phyloP scores from a whole-genome alignment of 2,888 invertebrate genomes.

The Cheilosia vernalis region DNA sequence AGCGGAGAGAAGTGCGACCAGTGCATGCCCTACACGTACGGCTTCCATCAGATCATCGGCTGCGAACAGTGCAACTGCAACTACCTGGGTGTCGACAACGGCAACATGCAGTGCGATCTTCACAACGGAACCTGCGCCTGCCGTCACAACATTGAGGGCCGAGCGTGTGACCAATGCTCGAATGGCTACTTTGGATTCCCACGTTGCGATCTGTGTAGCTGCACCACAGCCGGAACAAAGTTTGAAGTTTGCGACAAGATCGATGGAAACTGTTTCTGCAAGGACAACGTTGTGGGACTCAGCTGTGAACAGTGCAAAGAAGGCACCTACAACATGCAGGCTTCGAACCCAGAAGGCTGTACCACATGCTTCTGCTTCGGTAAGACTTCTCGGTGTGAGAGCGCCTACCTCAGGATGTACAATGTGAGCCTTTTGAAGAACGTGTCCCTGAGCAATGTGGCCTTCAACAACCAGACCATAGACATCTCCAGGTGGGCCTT shows the following conservation, averaged over 20 bases:
- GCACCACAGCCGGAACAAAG: constrained; percentile 92
- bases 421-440: constrained; percentile 82
- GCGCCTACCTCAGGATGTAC: constrained; percentile 86
- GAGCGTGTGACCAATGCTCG: constrained; percentile 94
- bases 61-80: constrained; percentile 98
- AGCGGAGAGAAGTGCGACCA: constrained; percentile 94
- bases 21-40: constrained; percentile 94
- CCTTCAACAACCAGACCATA: constrained; percentile 78
- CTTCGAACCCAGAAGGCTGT: constrained; percentile 93
- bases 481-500: constrained; percentile 80
- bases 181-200: constrained; percentile 95
- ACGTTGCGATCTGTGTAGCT: constrained; percentile 92
- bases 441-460: constrained; percentile 79
- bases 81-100: constrained; percentile 90
- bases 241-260: constrained; percentile 94
- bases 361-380: constrained; percentile 99
- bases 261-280: constrained; percentile 89
- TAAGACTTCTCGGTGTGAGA: constrained; percentile 92
- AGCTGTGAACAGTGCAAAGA: constrained; percentile 94
- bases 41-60: constrained; percentile 96
- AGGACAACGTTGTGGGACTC: constrained; percentile 88
- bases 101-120: constrained; percentile 93
- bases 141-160: constrained; percentile 92
- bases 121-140: constrained; percentile 94
- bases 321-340: constrained; percentile 95